Conservation (phyloP, 2,797 vertebrate species). For the Amniataba percoides region DNA sequence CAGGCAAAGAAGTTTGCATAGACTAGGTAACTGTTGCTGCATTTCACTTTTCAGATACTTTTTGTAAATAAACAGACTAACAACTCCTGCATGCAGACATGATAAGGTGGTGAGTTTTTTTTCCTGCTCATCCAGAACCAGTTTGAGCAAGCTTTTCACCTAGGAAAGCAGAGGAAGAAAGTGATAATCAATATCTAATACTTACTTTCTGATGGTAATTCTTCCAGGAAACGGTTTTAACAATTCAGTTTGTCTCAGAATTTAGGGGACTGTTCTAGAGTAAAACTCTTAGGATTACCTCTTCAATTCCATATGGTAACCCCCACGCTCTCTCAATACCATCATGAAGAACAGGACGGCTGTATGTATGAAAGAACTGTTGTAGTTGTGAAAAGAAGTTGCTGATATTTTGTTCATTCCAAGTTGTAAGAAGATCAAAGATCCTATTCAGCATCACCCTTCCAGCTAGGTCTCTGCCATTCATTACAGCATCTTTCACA, state of each 20-base stretch:
- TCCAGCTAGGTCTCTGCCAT: conserved; percentile 34
- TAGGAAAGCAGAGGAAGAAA: background rate
- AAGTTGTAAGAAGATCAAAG: conserved; percentile 43
- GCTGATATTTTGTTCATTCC: conserved; percentile 51
- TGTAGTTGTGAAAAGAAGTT: conserved; percentile 50
- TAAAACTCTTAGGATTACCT: conserved; percentile 22
- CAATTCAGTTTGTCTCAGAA: background rate
- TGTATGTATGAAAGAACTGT: conserved; percentile 42
- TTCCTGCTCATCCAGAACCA: fast-evolving
- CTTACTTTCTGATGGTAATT: background rate
- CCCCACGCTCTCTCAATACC: fast-evolving
- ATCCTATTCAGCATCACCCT: conserved; percentile 43
- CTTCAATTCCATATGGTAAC: background rate
- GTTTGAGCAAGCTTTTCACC: conserved; percentile 10
- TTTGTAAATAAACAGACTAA: conserved; percentile 31
- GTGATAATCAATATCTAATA: background rate
- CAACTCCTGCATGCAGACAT: conserved; percentile 32
- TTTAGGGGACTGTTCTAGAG: background rate
- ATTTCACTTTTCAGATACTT: background rate
- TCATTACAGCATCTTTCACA: fast-evolving
- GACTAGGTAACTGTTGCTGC: background rate
- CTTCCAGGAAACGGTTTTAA: background rate
- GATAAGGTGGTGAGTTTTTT: background rate
- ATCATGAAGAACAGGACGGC: background rate
- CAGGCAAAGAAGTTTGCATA: conserved; percentile 50